Evolutionary conservation across 2,113 vertebrate species (phyloP).

Genomic region (Ibidorhyncha struthersii): DNA sequence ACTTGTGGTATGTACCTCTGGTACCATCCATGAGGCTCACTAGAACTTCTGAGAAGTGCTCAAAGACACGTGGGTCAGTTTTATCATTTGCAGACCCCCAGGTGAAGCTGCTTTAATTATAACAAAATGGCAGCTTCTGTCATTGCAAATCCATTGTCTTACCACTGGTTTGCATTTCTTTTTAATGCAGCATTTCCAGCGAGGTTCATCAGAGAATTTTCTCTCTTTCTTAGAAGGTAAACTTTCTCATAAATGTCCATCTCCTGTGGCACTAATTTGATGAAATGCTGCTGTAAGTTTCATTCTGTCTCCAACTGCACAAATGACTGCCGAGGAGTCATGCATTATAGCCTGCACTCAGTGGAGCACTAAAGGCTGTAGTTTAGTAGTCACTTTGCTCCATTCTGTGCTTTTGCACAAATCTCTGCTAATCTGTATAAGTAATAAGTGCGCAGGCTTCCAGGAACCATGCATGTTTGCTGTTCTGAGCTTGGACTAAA

Average conservation of each 20-base stretch:
- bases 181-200: background rate
- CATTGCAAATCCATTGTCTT: background rate
- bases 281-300: background rate
- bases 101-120: background rate
- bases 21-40: background rate
- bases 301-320: background rate
- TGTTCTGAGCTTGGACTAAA: background rate
- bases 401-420: background rate
- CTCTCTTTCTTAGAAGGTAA: background rate
- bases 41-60: background rate
- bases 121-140: background rate
- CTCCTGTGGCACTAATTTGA: background rate
- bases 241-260: background rate
- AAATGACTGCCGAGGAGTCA: background rate
- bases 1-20: background rate
- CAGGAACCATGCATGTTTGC: background rate
- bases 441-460: background rate
- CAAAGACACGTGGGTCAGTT: background rate
- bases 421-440: slow-evolving; percentile 19
- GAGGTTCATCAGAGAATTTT: background rate
- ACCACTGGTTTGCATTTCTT: background rate
- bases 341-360: background rate
- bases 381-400: background rate
- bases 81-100: background rate
- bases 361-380: background rate